A percentile compares a stretch with the other conserved stretches of the same genome.
Evolutionary conservation across 2,113 vertebrate species (phyloP).

Genomic region (Haemorhous mexicanus): DNA sequence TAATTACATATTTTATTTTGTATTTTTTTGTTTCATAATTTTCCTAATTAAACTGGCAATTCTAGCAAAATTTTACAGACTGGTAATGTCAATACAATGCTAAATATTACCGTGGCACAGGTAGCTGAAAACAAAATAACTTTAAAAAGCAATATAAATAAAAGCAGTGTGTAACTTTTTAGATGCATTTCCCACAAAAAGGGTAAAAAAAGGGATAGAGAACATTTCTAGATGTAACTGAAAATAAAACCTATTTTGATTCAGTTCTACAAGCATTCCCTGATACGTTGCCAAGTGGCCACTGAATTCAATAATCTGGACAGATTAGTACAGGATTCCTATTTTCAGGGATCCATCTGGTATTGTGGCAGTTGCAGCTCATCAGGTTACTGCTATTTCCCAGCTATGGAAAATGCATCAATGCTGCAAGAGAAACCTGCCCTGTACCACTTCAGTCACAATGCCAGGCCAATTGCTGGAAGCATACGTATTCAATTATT

Average conservation of each 20-base stretch:
- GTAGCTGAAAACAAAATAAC: not conserved
- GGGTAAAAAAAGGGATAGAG: not conserved
- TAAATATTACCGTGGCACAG: not conserved
- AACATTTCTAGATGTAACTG: not conserved
- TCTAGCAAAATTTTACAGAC: not conserved
- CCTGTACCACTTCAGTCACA: constrained; percentile 34
- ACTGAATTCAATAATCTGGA: constrained; percentile 77
- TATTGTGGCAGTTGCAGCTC: constrained; percentile 76
- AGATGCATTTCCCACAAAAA: not conserved
- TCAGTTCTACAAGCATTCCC: constrained; percentile 56
- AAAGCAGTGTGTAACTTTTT: not conserved
- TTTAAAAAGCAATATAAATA: constrained; percentile 1
- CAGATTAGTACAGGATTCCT: constrained; percentile 82
- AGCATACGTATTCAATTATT: constrained; percentile 44
- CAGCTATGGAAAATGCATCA: constrained; percentile 58
- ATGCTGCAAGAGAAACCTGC: constrained; percentile 50
- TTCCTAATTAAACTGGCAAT: not conserved
- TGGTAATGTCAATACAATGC: not conserved
- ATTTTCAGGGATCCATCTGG: constrained; percentile 85
- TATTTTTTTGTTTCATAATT: not conserved
- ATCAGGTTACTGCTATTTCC: constrained; percentile 81
- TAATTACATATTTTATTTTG: not conserved
- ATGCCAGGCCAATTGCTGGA: not conserved
- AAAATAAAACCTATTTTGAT: constrained; percentile 69
- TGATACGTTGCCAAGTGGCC: constrained; percentile 66